These are phyloP conservation scores for Paraescarpia echinospica DNA, from an alignment of 1,140 invertebrate species.

Conservation along the genomic window DNA sequence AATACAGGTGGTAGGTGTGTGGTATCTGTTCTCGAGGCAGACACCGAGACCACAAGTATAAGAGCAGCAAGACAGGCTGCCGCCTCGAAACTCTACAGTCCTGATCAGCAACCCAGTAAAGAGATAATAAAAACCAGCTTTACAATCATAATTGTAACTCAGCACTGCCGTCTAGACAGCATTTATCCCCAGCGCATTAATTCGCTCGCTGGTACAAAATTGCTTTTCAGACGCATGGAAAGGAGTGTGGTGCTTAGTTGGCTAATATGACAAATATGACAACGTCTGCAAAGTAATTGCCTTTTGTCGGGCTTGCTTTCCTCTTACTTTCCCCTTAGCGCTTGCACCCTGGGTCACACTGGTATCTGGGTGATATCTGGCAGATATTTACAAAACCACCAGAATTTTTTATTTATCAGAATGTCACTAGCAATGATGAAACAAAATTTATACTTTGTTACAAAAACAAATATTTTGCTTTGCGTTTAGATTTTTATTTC, in stretches of 20 bases:
- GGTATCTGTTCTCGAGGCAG: too few species aligned
- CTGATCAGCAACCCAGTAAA: background rate
- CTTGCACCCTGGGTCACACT: background rate
- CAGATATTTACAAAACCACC: background rate
- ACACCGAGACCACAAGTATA: too few species aligned
- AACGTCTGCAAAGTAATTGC: background rate
- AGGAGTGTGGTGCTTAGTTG: background rate
- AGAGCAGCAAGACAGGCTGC: background rate
- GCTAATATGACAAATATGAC: conserved; percentile 4
- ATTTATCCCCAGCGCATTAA: background rate
- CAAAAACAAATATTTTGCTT: background rate
- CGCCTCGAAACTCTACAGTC: background rate
- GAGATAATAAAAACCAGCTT: background rate
- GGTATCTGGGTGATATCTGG: background rate
- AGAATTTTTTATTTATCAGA: background rate
- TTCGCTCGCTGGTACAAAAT: background rate
- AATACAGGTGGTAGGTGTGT: too few species aligned
- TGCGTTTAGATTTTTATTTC: background rate
- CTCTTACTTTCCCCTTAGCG: background rate
- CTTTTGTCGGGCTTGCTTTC: background rate
- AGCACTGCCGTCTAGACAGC: background rate
- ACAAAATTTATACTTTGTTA: background rate
- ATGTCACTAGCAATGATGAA: background rate
- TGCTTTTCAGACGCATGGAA: background rate
- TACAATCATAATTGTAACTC: background rate